Conservation (phyloP, 2,797 vertebrate species). For the Kryptopterus vitreolus region DNA sequence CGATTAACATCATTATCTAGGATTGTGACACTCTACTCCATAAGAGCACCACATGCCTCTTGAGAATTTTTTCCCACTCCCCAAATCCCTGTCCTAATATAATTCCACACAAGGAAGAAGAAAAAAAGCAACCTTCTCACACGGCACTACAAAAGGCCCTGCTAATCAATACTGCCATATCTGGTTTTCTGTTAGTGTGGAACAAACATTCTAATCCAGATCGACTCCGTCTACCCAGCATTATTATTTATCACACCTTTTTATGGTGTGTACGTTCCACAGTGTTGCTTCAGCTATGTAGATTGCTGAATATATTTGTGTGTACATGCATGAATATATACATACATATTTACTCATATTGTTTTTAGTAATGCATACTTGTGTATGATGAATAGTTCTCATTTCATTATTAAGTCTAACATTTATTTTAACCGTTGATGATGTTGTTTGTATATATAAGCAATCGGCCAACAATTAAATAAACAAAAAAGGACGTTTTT, state of each 20-base stretch:
- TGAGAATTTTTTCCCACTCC: conserved; percentile 12
- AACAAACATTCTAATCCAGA: neutral
- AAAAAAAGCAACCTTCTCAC: neutral
- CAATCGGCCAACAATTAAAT: neutral
- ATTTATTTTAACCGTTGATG: neutral
- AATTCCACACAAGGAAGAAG: neutral
- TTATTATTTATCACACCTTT: neutral
- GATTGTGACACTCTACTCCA: conserved; percentile 11
- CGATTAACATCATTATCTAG: conserved; percentile 23
- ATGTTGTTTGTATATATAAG: neutral
- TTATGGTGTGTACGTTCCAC: neutral
- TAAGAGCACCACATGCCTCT: conserved; percentile 13
- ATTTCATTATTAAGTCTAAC: neutral
- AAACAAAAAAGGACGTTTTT: neutral
- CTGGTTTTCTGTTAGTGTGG: neutral
- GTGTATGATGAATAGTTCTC: neutral
- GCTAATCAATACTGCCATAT: conserved; percentile 6
- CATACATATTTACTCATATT: neutral
- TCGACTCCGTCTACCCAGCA: neutral
- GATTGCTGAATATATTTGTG: neutral
- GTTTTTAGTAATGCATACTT: neutral
- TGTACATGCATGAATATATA: neutral
- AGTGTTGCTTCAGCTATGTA: neutral
- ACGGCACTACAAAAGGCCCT: neutral
- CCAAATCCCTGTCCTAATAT: neutral